phyloP scores from a whole-genome alignment of 2,797 vertebrate species.

The Acanthornis magna region DNA sequence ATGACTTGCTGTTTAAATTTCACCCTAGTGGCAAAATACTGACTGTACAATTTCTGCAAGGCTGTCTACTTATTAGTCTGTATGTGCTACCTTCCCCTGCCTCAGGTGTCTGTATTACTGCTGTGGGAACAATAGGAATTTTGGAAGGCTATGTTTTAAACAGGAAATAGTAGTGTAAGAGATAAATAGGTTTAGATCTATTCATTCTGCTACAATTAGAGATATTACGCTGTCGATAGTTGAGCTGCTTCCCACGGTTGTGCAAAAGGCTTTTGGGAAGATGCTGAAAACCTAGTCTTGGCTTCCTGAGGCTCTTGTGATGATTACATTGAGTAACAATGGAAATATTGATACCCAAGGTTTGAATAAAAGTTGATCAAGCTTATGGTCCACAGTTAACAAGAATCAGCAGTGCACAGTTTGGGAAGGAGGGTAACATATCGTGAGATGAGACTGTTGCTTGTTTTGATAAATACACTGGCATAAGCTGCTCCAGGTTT shows the following conservation, averaged over 20 bases:
- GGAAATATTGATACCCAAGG: neutral
- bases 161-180: neutral
- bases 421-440: neutral
- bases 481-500: neutral
- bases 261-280: neutral
- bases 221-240: neutral
- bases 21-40: neutral
- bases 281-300: neutral
- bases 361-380: neutral
- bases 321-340: neutral
- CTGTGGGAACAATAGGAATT: neutral
- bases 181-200: neutral
- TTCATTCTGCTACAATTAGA: neutral
- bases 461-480: neutral
- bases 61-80: neutral
- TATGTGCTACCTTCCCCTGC: neutral
- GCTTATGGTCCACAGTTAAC: neutral
- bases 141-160: neutral
- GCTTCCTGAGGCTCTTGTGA: neutral
- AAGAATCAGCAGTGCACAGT: neutral
- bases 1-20: neutral
- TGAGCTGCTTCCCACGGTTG: neutral
- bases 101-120: neutral
- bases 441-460: neutral
- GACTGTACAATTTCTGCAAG: neutral